Evolutionary conservation across 1,140 invertebrate genomes (phyloP), one percentile per base, ranked within the genome.

Genomic region (Andricus grossulariae): DNA sequence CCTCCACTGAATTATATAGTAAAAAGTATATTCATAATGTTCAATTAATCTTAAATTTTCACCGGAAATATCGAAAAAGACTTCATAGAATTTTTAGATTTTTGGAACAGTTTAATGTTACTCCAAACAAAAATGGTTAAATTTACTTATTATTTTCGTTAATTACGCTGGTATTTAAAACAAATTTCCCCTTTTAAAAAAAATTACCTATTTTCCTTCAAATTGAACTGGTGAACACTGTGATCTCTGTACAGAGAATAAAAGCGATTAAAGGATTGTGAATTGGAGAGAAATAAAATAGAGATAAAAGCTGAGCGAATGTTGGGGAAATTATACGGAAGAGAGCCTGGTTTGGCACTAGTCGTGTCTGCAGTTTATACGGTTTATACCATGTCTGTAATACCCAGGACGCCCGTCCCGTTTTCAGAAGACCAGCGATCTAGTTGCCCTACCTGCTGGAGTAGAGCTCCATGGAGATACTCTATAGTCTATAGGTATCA

Each of bases 341-440:
- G 60, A 60, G 73, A 71, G 57, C 66, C 52, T 10, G 52, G 52
- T 54, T n/a, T 54, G n/a, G 18, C 52, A 54, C 25, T 32, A 32
- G 21, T 66, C 21, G 57, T 66, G 57, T 66, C 57, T 66, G 21
- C 13, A 66, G 57, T 66, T 45, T 45, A 45, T 45, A 45, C 39
- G 39, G 39, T 45, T 45, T 45, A 45, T 45, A 45, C 39, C 10
- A 45, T 45, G 39, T 8, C 4, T 60, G 75, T 77, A 80, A 77
- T 83, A 66, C 79, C 82, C 82, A 66, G 77, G 80, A 81, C 76
- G 76, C 77, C 79, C 77, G 77, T 81, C 77, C 78, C 77, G 77
- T 81, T 79, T 81, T 72, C 76, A 79, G 76, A 81, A 81, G 72
- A 81, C 80, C 80, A 83, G 80, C 80, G 82, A 83, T 81, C 80